Conservation (phyloP, 2,113 vertebrate genomes). For the Urocynchramus pylzowi region DNA sequence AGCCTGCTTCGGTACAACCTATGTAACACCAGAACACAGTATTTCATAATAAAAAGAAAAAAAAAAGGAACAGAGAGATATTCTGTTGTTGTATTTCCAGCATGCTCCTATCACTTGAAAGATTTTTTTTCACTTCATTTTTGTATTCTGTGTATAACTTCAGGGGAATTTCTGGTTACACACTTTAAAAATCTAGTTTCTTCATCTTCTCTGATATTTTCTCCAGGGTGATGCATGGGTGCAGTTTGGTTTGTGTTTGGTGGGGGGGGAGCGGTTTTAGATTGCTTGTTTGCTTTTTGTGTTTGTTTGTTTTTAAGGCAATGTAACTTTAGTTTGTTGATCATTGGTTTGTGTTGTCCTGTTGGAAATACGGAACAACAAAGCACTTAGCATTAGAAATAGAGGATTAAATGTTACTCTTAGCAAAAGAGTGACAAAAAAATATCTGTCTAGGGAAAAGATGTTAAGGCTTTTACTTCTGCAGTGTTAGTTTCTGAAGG, state of each 20-base stretch:
- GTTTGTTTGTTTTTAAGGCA: background rate
- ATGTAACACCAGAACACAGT: background rate
- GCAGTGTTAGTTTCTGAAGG: background rate
- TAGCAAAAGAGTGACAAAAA: background rate
- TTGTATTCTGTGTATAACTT: background rate
- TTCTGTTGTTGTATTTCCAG: background rate
- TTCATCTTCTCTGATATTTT: background rate
- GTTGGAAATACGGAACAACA: background rate
- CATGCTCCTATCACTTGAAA: background rate
- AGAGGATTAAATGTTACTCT: background rate
- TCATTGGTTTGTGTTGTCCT: background rate
- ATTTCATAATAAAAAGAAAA: background rate
- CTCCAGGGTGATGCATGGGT: background rate
- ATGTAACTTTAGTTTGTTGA: background rate
- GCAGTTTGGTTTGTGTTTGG: background rate
- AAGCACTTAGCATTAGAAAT: background rate
- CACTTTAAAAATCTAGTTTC: background rate
- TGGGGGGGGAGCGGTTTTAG: rapidly evolving
- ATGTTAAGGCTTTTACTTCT: background rate
- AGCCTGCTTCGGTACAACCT: background rate
- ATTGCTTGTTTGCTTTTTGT: background rate
- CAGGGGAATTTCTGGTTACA: background rate
- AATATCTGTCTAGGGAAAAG: background rate
- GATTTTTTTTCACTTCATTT: background rate
- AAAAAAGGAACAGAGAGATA: background rate